A percentile compares a stretch with the other conserved stretches of the same genome.
Evolutionary conservation across 2,888 invertebrate genomes (phyloP).

Genomic region (Pycnomerus fuliginosus): DNA sequence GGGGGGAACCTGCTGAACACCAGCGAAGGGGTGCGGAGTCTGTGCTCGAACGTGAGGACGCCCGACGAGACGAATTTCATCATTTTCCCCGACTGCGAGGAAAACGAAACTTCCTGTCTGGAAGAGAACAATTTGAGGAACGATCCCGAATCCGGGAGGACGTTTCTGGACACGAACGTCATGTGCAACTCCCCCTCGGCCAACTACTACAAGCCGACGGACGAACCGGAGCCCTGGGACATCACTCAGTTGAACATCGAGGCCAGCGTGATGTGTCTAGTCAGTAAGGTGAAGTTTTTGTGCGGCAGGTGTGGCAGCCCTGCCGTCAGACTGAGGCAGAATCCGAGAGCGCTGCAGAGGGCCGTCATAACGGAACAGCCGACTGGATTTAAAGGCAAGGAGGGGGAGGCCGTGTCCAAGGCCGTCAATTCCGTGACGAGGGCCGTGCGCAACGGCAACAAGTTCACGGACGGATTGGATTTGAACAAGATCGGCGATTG

Average conservation of each 20-base stretch:
- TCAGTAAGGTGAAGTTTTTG: conserved; percentile 78
- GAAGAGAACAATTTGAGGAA: conserved; percentile 10
- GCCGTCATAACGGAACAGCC: conserved; percentile 35
- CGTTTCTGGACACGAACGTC: conserved; percentile 57
- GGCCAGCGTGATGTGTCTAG: conserved; percentile 83
- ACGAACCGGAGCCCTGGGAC: conserved; percentile 84
- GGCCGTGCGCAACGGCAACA: conserved; percentile 65
- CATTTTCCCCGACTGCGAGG: conserved; percentile 60
- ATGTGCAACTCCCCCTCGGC: conserved; percentile 65
- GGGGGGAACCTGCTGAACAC: conserved; percentile 44
- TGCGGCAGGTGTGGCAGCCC: conserved; percentile 74
- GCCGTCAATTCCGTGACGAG: conserved; percentile 58
- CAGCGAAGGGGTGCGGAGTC: conserved; percentile 46
- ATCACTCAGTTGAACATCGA: conserved; percentile 83
- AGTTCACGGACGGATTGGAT: conserved; percentile 71
- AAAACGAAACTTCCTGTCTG: conserved; percentile 37
- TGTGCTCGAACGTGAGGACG: conserved; percentile 45
- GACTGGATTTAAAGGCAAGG: conserved; percentile 29
- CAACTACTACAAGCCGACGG: conserved; percentile 76
- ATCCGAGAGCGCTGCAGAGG: conserved; percentile 33
- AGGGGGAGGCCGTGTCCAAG: conserved; percentile 48
- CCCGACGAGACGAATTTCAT: conserved; percentile 57
- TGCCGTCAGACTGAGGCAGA: conserved; percentile 65
- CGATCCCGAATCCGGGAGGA: conserved; percentile 43
- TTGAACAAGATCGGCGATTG: conserved; percentile 71